These are phyloP conservation scores for Lethenteron reissneri DNA, from an alignment of 2,113 vertebrate genomes.

Conservation along the genomic window DNA sequence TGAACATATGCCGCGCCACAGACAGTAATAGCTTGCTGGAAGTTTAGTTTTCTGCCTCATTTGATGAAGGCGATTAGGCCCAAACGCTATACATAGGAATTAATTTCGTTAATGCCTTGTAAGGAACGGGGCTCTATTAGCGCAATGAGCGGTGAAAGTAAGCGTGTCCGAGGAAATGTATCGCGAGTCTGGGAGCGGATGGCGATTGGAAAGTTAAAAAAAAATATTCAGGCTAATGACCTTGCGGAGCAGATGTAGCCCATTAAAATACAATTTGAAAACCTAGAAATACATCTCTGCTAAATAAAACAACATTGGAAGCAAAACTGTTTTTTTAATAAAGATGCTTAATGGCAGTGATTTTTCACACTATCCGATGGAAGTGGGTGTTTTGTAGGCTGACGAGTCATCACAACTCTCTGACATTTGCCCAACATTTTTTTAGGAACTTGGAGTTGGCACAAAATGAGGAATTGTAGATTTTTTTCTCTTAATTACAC, in stretches of 20 bases:
- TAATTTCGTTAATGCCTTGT: slow-evolving; percentile 7
- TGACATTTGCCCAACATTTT: no score
- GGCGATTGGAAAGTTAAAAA: slow-evolving; percentile 2
- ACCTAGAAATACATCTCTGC: background rate
- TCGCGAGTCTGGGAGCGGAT: slow-evolving; percentile 3
- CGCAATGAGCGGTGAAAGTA: slow-evolving; percentile 6
- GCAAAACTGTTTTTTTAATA: no score
- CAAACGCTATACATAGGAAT: slow-evolving; percentile 5
- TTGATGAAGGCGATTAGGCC: slow-evolving; percentile 5
- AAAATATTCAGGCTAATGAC: background rate
- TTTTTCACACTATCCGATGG: no score
- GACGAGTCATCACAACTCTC: no score
- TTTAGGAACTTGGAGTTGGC: no score
- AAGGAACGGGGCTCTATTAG: slow-evolving; percentile 6
- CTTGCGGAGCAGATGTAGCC: slow-evolving; percentile 3
- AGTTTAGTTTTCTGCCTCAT: slow-evolving; percentile 7
- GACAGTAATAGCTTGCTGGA: slow-evolving; percentile 4
- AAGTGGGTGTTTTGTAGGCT: no score
- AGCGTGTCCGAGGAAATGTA: slow-evolving; percentile 6
- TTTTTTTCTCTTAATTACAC: no score
- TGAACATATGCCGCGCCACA: slow-evolving; percentile 1
- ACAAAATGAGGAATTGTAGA: no score
- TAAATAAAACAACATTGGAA: background rate
- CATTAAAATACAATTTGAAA: slow-evolving; percentile 6
- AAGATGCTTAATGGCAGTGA: no score